Percentiles rank a stretch among this genome's conserved stretches.
phyloP scores from a whole-genome alignment of 2,113 vertebrate genomes.

The Tragelaphus strepsiceros region DNA sequence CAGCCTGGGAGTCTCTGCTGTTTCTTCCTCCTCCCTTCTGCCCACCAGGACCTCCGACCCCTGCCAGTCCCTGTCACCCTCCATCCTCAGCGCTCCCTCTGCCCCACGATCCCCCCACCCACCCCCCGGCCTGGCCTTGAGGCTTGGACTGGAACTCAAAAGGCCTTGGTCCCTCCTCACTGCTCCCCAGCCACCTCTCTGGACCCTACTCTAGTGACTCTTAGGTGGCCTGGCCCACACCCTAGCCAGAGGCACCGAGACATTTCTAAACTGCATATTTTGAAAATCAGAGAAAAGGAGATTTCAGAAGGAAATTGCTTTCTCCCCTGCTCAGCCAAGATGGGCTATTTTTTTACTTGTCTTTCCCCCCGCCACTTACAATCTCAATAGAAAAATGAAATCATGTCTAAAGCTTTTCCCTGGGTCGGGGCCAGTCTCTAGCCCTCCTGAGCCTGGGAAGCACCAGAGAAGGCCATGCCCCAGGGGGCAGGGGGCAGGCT shows the following conservation, averaged over 20 bases:
- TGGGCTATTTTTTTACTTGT: conserved; percentile 18
- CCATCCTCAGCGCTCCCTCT: background rate
- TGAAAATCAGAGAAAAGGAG: conserved; percentile 68
- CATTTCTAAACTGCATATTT: conserved; percentile 53
- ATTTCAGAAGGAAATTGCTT: conserved; percentile 76
- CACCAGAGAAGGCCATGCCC: background rate
- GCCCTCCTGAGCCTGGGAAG: background rate
- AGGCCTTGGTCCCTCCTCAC: background rate
- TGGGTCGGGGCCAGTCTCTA: background rate
- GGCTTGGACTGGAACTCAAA: background rate
- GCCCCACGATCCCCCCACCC: background rate
- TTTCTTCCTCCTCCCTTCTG: background rate
- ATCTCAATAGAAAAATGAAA: conserved; percentile 62
- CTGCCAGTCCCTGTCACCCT: background rate
- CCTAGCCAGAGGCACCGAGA: background rate
- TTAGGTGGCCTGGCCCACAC: background rate
- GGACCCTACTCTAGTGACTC: background rate
- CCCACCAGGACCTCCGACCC: background rate
- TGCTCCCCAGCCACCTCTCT: background rate
- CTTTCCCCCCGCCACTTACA: background rate
- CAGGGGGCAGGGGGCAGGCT: fast-evolving
- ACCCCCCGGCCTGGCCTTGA: background rate
- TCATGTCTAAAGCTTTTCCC: background rate
- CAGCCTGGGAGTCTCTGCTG: background rate
- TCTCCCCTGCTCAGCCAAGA: conserved; percentile 34